Conservation (phyloP, 2,113 vertebrate genomes). For the Zosterops japonicus region DNA sequence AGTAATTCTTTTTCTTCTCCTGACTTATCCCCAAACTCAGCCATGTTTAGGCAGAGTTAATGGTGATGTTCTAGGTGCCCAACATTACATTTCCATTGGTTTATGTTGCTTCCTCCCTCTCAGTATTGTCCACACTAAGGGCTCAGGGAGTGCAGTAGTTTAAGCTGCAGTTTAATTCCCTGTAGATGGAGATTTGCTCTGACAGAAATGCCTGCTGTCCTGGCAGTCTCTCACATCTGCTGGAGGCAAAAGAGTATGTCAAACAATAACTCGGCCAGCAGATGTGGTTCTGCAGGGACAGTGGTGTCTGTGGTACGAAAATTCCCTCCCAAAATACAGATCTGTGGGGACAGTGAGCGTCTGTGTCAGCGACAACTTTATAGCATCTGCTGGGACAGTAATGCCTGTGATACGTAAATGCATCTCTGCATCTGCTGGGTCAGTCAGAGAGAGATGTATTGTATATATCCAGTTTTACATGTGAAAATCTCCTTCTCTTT, state of each 20-base stretch:
- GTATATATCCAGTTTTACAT: constrained; percentile 28
- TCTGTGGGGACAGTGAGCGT: constrained; percentile 60
- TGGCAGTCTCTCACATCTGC: constrained; percentile 38
- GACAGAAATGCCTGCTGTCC: constrained; percentile 50
- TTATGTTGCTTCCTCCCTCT: background rate
- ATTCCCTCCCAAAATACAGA: constrained; percentile 9
- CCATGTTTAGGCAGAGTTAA: background rate
- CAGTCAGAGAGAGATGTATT: constrained; percentile 56
- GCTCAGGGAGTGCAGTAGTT: background rate
- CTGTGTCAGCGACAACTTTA: constrained; percentile 58
- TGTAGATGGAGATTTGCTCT: constrained; percentile 24
- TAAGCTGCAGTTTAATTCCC: constrained; percentile 11
- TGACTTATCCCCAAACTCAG: background rate
- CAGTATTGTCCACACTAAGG: background rate
- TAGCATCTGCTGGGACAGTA: constrained; percentile 64
- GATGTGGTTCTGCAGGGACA: constrained; percentile 65
- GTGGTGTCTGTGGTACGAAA: constrained; percentile 62
- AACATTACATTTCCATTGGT: background rate
- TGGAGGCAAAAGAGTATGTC: background rate
- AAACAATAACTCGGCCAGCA: constrained; percentile 46
- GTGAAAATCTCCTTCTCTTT: constrained; percentile 28
- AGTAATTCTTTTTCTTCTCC: background rate
- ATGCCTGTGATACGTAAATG: constrained; percentile 44
- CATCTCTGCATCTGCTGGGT: constrained; percentile 54
- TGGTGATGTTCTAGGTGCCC: background rate